These are phyloP conservation scores for Aphaenogaster floridana DNA, from an alignment of 1,140 invertebrate genomes.

Conservation along the genomic window DNA sequence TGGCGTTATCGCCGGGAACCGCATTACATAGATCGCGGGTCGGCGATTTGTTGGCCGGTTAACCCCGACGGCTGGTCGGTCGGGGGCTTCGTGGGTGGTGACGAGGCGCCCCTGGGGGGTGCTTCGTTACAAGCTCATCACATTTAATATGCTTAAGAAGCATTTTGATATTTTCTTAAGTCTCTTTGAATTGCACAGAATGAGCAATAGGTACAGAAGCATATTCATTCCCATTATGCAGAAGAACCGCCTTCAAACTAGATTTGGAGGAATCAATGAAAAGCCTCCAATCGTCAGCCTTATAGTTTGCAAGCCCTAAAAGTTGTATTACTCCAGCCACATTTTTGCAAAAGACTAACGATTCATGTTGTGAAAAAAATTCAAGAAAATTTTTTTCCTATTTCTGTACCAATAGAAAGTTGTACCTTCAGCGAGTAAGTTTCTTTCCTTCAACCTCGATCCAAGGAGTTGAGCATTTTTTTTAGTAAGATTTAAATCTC, in stretches of 20 bases:
- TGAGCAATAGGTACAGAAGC: background rate
- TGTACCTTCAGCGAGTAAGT: background rate
- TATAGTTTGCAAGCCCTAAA: background rate
- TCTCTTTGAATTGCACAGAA: background rate
- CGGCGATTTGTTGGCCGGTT: too few relatives aligned
- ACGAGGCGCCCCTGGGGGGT: too few relatives aligned
- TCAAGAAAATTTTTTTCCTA: constrained; percentile 45
- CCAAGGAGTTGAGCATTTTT: constrained; percentile 59
- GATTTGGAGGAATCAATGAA: background rate
- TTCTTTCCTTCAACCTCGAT: constrained; percentile 71
- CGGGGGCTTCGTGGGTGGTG: too few relatives aligned
- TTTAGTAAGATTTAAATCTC: constrained; percentile 76
- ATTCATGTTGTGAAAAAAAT: constrained; percentile 65
- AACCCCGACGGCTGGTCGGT: too few relatives aligned
- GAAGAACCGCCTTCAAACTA: background rate
- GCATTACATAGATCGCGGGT: too few relatives aligned
- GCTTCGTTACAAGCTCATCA: too few relatives aligned
- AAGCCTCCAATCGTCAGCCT: background rate
- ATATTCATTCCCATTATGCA: background rate
- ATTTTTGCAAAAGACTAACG: constrained; percentile 77
- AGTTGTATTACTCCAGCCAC: constrained; percentile 63
- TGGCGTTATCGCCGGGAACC: too few relatives aligned
- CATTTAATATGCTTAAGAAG: too few relatives aligned
- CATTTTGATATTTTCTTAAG: too few relatives aligned
- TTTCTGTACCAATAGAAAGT: constrained; percentile 48